A percentile compares a stretch with the other conserved stretches of the same genome.
These are phyloP conservation scores for Procavia capensis DNA, from an alignment of 2,113 vertebrate species.

Conservation along the genomic window DNA sequence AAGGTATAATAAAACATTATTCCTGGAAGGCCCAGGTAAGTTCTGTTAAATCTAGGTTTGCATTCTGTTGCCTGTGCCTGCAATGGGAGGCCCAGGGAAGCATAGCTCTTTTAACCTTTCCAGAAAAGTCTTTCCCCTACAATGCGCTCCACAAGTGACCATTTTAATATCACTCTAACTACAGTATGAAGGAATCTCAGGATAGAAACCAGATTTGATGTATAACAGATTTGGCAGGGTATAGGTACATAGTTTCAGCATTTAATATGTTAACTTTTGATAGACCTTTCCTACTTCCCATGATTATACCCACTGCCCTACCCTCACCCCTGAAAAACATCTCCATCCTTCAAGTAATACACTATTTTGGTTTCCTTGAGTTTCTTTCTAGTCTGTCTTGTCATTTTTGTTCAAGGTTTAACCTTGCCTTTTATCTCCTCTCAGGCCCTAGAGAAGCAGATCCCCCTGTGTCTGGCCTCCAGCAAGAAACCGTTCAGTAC, in stretches of 20 bases:
- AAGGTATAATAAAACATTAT: constrained; percentile 7
- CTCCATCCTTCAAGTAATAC: constrained; percentile 7
- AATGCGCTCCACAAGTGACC: background rate
- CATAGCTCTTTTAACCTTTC: constrained; percentile 2
- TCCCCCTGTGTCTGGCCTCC: background rate
- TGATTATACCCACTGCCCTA: background rate
- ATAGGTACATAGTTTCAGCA: background rate
- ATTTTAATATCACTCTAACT: constrained; percentile 38
- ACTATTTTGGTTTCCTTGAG: background rate
- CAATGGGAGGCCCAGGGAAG: background rate
- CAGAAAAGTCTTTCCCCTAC: background rate
- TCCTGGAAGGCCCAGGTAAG: constrained; percentile 53
- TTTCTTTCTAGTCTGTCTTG: constrained; percentile 16
- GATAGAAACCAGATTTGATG: constrained; percentile 4
- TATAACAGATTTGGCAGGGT: constrained; percentile 24
- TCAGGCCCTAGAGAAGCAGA: background rate
- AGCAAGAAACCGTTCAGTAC: constrained; percentile 2
- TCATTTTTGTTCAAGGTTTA: background rate
- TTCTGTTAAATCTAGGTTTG: constrained; percentile 42
- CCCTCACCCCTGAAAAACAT: background rate
- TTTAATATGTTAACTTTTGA: constrained; percentile 18
- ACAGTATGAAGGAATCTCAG: background rate
- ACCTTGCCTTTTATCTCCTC: constrained; percentile 19
- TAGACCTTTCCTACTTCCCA: constrained; percentile 39
- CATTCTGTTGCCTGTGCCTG: background rate